Base-by-base conservation (phyloP, 1,140 invertebrate species). In the Zaprionus taronus region DNA sequence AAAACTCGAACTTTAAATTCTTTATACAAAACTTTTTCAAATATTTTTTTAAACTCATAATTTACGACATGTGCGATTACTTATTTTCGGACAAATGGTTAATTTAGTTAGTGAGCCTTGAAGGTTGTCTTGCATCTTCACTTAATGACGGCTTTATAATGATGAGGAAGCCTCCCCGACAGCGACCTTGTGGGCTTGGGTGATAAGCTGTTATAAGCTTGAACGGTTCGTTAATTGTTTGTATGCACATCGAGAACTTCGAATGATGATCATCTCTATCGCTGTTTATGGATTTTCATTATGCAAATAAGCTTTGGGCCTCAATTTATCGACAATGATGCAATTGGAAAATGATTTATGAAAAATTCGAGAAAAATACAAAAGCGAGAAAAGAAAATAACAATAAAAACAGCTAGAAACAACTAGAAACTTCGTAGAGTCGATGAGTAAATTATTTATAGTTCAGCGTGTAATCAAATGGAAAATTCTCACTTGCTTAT, bases 271-370 rank as follows among this genome's bases (percentile, higher is more conserved):
- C 41, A 17, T 47, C 41, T 47, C 61, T 47, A 56, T 24, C 20
- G 22, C 65, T 61, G 62, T 57, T 72, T 41, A 53, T 22, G 24
- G 17, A 55, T 77, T 56, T 57, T 57, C 53, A 58, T 73, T 64
- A 73, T 73, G 64, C 51, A 77, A 68, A 77, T 61, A 51, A 66
- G 61, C 49, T 58, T 12, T 11, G 49, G 44, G 56, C 55, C 31
- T 58, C 41, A 15, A 60, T 51, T 67, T 49, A 58, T 56, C 34
- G 5, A 51, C 11, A 28, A 64, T 73, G 74, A 72, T 66, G 70
- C 71, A 77, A 77, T 73, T 77, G 70, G 31, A 77, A 63, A 63
- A 67, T 58, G 70, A 77, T 77, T 73, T 67, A 38, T 53, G 12
- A 36, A 17, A n/a, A 56, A 44, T 49, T 66, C 58, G 4, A 51